Percentiles rank a stretch among this genome's conserved stretches.
Conservation (phyloP, 2,888 invertebrate species). For the Thalpophila matura region DNA sequence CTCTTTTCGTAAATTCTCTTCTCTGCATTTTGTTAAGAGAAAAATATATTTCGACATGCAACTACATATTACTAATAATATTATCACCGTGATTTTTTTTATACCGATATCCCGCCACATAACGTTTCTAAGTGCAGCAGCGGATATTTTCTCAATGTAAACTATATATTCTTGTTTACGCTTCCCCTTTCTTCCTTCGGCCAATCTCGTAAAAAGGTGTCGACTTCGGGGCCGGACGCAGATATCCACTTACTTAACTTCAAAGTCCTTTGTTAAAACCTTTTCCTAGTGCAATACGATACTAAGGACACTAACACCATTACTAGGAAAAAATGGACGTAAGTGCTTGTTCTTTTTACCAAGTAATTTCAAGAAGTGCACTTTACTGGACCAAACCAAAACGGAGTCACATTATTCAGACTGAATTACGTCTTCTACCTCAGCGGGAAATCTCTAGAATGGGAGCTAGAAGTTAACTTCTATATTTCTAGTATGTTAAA, state of each 20-base stretch:
- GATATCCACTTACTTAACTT: conserved; percentile 57
- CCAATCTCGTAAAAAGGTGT: conserved; percentile 55
- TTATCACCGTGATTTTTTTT: too few species aligned
- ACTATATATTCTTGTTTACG: conserved; percentile 23
- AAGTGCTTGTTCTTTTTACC: conserved; percentile 20
- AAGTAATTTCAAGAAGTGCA: conserved; percentile 73
- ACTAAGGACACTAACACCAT: conserved; percentile 30
- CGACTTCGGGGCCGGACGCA: conserved; percentile 21
- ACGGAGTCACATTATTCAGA: conserved; percentile 70
- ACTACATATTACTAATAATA: not conserved
- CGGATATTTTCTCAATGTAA: conserved; percentile 21
- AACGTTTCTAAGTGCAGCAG: not conserved
- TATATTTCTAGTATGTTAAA: conserved; percentile 21
- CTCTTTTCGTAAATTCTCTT: too few species aligned
- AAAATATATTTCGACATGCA: too few species aligned
- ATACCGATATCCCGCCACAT: too few species aligned
- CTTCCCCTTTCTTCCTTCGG: conserved; percentile 10
- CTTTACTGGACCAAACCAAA: conserved; percentile 66
- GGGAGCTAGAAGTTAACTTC: conserved; percentile 10
- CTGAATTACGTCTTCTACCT: conserved; percentile 69
- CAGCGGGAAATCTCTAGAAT: conserved; percentile 56
- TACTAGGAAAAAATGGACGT: conserved; percentile 29
- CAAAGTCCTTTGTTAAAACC: conserved; percentile 40
- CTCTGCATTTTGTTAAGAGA: too few species aligned
- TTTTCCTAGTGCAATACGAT: conserved; percentile 40